Evolutionary conservation across 2,113 vertebrate species (phyloP).

Genomic region (Charina bottae): DNA sequence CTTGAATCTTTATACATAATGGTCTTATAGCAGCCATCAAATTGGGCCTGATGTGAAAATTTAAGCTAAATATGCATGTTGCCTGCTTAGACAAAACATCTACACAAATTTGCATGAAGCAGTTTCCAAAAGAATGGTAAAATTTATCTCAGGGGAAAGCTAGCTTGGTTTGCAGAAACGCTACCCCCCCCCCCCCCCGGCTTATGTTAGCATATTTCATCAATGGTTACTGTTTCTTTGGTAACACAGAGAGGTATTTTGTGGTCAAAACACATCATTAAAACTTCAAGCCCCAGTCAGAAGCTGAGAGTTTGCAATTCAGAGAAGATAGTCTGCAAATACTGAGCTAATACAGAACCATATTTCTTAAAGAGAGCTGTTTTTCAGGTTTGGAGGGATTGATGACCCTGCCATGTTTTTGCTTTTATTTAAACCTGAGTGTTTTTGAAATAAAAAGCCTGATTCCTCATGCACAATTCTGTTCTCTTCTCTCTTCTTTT

Average conservation of each 20-base stretch:
- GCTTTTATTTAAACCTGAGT: not conserved
- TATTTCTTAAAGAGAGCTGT: constrained; percentile 1
- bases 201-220: not conserved
- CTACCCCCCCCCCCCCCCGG: no score
- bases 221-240: not conserved
- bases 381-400: not conserved
- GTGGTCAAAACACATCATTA: constrained; percentile 34
- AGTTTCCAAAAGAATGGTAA: not conserved
- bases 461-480: not conserved
- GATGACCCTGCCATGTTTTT: not conserved
- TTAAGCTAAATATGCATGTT: not conserved
- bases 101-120: not conserved
- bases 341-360: not conserved
- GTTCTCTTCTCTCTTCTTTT: not conserved
- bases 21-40: not conserved
- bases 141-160: not conserved
- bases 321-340: constrained; percentile 7
- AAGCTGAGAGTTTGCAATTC: constrained; percentile 7
- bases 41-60: not conserved
- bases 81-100: not conserved
- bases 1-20: not conserved
- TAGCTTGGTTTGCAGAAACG: not conserved
- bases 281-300: constrained; percentile 25
- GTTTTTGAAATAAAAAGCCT: not conserved
- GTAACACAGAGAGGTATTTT: constrained; percentile 9